Conservation (phyloP, 2,797 vertebrate genomes). For the Cetoscarus ocellatus region DNA sequence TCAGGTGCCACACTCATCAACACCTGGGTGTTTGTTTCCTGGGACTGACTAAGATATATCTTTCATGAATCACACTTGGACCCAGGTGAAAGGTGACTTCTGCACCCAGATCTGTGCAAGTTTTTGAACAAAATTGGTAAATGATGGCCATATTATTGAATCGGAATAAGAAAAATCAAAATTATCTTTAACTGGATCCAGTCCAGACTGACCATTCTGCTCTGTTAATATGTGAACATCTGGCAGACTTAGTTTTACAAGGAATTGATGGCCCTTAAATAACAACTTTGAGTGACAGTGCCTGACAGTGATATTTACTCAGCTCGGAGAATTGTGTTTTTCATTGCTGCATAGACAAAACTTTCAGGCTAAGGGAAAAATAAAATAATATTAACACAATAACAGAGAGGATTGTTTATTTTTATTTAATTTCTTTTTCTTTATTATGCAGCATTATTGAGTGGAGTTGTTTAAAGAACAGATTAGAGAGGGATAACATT, state of each 20-base stretch:
- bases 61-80: no score
- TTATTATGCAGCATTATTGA: neutral
- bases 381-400: neutral
- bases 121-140: no score
- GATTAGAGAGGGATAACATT: constrained; percentile 12
- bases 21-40: no score
- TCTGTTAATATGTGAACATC: constrained; percentile 1
- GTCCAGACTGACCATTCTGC: neutral
- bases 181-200: neutral
- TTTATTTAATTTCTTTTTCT: neutral
- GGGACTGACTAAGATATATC: no score
- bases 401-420: neutral
- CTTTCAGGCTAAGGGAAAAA: neutral
- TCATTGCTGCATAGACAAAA: neutral
- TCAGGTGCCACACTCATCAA: no score
- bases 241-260: neutral
- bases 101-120: no score
- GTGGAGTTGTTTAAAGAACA: neutral
- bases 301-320: neutral
- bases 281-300: neutral
- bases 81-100: no score
- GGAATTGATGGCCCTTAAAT: neutral
- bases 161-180: neutral
- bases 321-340: neutral
- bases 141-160: no score